These are phyloP conservation scores for Phasia obesa DNA, from an alignment of 2,888 invertebrate genomes.

Conservation along the genomic window DNA sequence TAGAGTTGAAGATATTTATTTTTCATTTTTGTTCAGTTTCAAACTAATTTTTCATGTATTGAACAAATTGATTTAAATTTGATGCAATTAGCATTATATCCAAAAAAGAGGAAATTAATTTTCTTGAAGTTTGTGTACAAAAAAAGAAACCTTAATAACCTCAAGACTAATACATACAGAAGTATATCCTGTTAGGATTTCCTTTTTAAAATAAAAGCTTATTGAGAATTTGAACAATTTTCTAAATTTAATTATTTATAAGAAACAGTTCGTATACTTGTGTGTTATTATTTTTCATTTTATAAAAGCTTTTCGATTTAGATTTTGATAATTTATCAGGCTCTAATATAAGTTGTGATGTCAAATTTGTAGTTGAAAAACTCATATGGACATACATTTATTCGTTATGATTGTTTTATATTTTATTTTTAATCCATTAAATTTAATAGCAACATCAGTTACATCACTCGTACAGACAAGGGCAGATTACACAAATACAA, in stretches of 20 bases:
- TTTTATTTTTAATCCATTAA: constrained; percentile 44
- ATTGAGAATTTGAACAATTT: neutral
- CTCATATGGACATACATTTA: neutral
- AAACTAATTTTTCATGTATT: neutral
- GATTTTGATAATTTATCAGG: neutral
- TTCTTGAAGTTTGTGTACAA: neutral
- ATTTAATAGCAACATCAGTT: constrained; percentile 55
- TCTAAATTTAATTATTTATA: neutral
- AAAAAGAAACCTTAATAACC: neutral
- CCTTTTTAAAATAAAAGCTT: neutral
- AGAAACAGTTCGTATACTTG: too few species aligned
- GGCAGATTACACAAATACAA: constrained; percentile 25
- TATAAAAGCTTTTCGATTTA: neutral
- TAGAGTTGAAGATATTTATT: neutral
- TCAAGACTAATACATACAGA: neutral
- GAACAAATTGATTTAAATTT: neutral
- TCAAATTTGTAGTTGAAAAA: neutral
- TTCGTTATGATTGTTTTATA: constrained; percentile 25
- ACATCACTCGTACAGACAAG: constrained; percentile 31
- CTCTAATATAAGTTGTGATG: neutral
- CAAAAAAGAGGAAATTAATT: neutral
- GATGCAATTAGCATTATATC: neutral
- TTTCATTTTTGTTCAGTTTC: neutral
- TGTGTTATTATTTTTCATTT: too few species aligned
- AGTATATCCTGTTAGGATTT: neutral